A percentile compares a stretch with the other conserved stretches of the same genome.
Evolutionary conservation across 2,797 vertebrate species (phyloP).

Genomic region (Clarias fuscus): DNA sequence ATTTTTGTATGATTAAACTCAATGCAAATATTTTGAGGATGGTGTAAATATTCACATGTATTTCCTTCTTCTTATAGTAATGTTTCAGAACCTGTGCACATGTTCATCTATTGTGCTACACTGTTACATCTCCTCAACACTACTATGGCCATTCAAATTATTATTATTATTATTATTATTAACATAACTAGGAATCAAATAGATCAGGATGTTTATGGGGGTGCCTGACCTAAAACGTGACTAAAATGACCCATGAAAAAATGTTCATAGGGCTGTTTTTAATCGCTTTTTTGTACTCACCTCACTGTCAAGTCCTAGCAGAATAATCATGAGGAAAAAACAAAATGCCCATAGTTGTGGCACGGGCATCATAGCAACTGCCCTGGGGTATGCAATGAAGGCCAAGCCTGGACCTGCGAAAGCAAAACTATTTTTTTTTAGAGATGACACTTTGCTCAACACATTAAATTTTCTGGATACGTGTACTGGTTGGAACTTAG

Average conservation of each 20-base stretch:
- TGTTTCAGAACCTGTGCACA: too few relatives aligned
- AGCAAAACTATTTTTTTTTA: not conserved
- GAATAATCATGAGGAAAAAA: constrained; percentile 82
- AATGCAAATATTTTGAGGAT: too few relatives aligned
- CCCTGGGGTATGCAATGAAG: constrained; percentile 80
- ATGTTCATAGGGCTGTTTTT: not conserved
- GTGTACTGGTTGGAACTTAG: not conserved
- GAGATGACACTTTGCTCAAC: not conserved
- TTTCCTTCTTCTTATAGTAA: too few relatives aligned
- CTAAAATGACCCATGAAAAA: not conserved
- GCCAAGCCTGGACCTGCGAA: constrained; percentile 78
- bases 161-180: too few relatives aligned
- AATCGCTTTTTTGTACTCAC: constrained; percentile 51
- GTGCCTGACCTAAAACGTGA: not conserved
- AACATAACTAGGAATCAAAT: too few relatives aligned
- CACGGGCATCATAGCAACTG: constrained; percentile 81
- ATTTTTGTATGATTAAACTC: too few relatives aligned
- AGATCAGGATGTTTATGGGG: too few relatives aligned
- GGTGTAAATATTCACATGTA: too few relatives aligned
- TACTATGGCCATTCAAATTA: too few relatives aligned
- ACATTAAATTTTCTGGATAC: not conserved
- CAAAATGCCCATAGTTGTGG: constrained; percentile 78
- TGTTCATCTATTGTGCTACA: too few relatives aligned
- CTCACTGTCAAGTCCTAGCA: constrained; percentile 80
- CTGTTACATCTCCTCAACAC: too few relatives aligned